Conservation (phyloP, 2,113 vertebrate species). For the Centropristis striata region DNA sequence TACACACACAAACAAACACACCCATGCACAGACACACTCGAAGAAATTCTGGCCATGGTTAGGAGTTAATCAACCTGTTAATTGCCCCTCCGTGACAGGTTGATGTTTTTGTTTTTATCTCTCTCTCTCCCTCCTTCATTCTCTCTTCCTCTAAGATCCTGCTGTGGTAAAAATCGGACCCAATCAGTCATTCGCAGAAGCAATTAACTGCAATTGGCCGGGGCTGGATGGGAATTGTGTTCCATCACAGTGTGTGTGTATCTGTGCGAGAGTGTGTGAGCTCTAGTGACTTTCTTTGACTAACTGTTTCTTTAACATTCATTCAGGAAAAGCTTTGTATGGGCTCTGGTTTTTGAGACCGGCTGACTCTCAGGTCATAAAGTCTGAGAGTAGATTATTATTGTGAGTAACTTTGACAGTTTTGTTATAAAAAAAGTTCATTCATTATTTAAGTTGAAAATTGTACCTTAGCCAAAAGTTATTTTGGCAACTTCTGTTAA, state of each 20-base stretch:
- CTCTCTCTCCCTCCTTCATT: constrained; percentile 40
- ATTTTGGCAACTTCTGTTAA: neutral
- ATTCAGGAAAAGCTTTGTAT: constrained; percentile 36
- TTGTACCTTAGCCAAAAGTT: neutral
- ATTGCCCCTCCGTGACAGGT: constrained; percentile 68
- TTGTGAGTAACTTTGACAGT: neutral
- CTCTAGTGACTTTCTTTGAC: constrained; percentile 37
- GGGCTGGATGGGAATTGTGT: constrained; percentile 56
- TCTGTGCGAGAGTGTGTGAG: constrained; percentile 20
- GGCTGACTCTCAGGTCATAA: constrained; percentile 1
- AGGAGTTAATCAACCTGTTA: constrained; percentile 73
- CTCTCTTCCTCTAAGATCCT: constrained; percentile 42
- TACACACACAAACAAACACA: neutral
- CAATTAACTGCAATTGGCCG: constrained; percentile 71
- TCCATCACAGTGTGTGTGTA: constrained; percentile 34
- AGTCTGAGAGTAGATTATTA: neutral
- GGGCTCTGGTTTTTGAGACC: constrained; percentile 2
- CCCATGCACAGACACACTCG: constrained; percentile 26
- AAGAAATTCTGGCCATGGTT: constrained; percentile 39
- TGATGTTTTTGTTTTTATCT: constrained; percentile 70
- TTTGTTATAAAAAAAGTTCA: neutral
- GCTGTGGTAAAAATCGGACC: constrained; percentile 55
- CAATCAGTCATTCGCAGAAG: constrained; percentile 70
- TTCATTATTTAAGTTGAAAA: constrained; percentile 2
- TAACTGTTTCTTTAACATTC: constrained; percentile 42